These are phyloP conservation scores for Parnassius glacialis DNA, from an alignment of 2,888 invertebrate genomes.

Conservation along the genomic window DNA sequence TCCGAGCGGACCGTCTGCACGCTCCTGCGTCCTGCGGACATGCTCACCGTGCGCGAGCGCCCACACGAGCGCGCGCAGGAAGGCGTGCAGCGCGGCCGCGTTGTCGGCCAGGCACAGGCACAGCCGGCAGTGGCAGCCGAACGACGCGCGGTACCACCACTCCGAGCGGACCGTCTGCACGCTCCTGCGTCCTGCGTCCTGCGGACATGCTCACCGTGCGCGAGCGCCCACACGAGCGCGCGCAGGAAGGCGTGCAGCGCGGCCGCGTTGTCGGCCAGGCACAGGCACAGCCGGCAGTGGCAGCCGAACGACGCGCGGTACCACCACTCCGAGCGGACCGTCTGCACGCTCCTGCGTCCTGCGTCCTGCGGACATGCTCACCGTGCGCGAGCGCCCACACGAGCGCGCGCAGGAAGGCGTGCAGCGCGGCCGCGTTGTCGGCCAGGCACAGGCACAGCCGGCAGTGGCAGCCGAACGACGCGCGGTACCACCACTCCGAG, in stretches of 20 bases:
- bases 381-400: slow-evolving; percentile 59
- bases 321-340: slow-evolving; percentile 59
- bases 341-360: slow-evolving; percentile 53
- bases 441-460: neutral
- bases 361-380: slow-evolving; percentile 31
- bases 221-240: slow-evolving; percentile 52
- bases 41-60: slow-evolving; percentile 56
- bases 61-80: slow-evolving; percentile 51
- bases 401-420: slow-evolving; percentile 44
- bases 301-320: slow-evolving; percentile 66
- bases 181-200: slow-evolving; percentile 42
- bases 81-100: slow-evolving; percentile 44
- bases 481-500: neutral
- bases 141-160: slow-evolving; percentile 65
- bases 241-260: slow-evolving; percentile 49
- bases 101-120: slow-evolving; percentile 60
- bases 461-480: too few species aligned
- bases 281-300: slow-evolving; percentile 67
- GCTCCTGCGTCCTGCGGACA: neutral
- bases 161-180: slow-evolving; percentile 53
- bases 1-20: neutral
- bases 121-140: slow-evolving; percentile 68
- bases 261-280: slow-evolving; percentile 50
- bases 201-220: slow-evolving; percentile 46
- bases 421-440: neutral